These are phyloP conservation scores for Spatulosminthurus flaviceps DNA, from an alignment of 2,888 invertebrate species.

Conservation along the genomic window DNA sequence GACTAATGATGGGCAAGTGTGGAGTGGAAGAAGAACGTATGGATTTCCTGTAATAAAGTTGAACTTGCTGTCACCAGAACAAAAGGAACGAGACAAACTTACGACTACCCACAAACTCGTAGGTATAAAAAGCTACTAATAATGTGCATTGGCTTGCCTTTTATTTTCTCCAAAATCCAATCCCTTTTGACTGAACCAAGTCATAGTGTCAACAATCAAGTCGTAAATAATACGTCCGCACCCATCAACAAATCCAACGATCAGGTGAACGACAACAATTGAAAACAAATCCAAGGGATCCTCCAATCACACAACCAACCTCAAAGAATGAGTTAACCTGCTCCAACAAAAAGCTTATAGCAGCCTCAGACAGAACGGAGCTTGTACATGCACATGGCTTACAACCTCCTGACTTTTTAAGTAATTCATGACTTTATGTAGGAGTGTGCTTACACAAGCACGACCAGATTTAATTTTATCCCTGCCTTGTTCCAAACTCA, in stretches of 20 bases:
- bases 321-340: constrained; percentile 3
- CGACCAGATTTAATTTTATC: constrained; percentile 13
- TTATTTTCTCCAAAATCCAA: background rate
- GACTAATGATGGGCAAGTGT: background rate
- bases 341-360: background rate
- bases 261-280: constrained; percentile 18
- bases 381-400: background rate
- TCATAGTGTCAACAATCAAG: constrained; percentile 36
- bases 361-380: background rate
- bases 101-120: constrained; percentile 15
- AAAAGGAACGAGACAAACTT: constrained; percentile 24
- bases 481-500: background rate
- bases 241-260: constrained; percentile 20
- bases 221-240: constrained; percentile 42
- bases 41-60: constrained; percentile 40
- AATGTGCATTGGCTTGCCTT: background rate
- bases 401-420: background rate
- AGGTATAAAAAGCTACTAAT: background rate
- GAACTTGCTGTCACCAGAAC: constrained; percentile 21
- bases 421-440: constrained; percentile 23
- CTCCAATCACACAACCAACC: background rate
- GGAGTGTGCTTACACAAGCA: constrained; percentile 18
- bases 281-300: constrained; percentile 4
- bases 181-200: background rate
- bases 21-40: background rate